Base-by-base conservation (phyloP, 2,113 vertebrate genomes). In the Corvus cornix region DNA sequence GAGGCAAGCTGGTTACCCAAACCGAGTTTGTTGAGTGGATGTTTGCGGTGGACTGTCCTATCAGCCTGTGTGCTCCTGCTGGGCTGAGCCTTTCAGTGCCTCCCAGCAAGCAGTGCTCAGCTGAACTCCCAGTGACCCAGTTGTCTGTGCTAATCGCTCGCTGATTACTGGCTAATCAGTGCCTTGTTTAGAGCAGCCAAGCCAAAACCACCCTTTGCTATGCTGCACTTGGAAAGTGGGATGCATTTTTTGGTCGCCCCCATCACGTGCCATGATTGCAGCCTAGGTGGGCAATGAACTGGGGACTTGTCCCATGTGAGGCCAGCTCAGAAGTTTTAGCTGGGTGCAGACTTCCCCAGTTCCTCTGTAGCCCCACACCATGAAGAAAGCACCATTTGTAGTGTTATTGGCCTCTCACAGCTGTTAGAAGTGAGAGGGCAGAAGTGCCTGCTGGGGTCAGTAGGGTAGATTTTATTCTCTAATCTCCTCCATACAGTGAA, bases 91-190 rank as follows among this genome's bases (percentile, higher is more conserved):
- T 84, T 74, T 74, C 94, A 22, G 95, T 55, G 93, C 96, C 96
- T 97, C 92, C 56, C 90, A 84, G 95, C 95, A 96, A 96, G 96
- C 95, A 95, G 35, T 18, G 92, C 84, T 20, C 73, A 15, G 31
- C 94, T 98, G 97, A 98, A 98, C 98, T 97, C 96, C 87, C 35
- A 62, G 95, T 97, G 97, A 98, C 98, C 98, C 44, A n/a, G 46
- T 69, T 93, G 97, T 92, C 95, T 95, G 96, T 97, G 97, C 98
- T 98, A 98, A 98, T 98, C 96, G 0, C 97, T 90, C 44, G 83
- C 95, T 98, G 98, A 98, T 98, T 97, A 96, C 95, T 90, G 96
- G 89, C 98, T 98, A 98, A 98, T 98, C 98, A 98, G 97, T 69
- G 97, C 93, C 98, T 97, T 96, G 96, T 97, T 98, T 95, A 92